Percentiles rank a stretch among this genome's conserved stretches.
phyloP scores from a whole-genome alignment of 2,113 vertebrate species.

The Syngnathus scovelli region DNA sequence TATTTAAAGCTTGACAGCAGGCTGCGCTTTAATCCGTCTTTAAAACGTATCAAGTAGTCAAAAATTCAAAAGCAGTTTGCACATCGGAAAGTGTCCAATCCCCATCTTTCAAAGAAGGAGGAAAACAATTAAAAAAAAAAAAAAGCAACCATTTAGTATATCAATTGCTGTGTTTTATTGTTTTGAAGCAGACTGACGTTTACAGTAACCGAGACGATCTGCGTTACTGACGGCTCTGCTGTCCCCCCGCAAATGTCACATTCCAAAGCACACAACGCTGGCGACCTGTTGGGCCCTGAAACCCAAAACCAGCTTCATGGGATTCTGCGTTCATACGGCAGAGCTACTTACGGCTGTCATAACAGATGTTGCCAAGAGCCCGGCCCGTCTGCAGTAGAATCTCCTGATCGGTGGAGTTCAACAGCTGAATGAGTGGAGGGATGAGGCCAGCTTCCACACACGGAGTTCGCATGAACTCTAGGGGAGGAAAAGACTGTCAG shows the following conservation, averaged over 20 bases:
- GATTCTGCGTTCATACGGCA: conserved; percentile 1
- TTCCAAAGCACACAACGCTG: not conserved
- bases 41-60: not conserved
- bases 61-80: not conserved
- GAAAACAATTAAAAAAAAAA: not conserved
- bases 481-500: conserved; percentile 18
- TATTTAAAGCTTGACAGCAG: conserved; percentile 28
- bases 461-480: conserved; percentile 92
- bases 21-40: not conserved
- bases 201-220: not conserved
- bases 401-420: conserved; percentile 91
- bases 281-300: not conserved
- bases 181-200: not conserved
- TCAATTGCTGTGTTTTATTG: not conserved
- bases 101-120: not conserved
- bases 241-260: not conserved
- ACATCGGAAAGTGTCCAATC: not conserved
- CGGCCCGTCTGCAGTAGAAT: conserved; percentile 94
- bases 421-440: conserved; percentile 87
- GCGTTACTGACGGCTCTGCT: not conserved
- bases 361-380: conserved; percentile 97
- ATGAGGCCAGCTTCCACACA: conserved; percentile 94
- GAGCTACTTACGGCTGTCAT: conserved; percentile 94
- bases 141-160: not conserved
- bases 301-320: not conserved